Conservation (phyloP, 2,113 vertebrate genomes). For the Trogon melanurus region DNA sequence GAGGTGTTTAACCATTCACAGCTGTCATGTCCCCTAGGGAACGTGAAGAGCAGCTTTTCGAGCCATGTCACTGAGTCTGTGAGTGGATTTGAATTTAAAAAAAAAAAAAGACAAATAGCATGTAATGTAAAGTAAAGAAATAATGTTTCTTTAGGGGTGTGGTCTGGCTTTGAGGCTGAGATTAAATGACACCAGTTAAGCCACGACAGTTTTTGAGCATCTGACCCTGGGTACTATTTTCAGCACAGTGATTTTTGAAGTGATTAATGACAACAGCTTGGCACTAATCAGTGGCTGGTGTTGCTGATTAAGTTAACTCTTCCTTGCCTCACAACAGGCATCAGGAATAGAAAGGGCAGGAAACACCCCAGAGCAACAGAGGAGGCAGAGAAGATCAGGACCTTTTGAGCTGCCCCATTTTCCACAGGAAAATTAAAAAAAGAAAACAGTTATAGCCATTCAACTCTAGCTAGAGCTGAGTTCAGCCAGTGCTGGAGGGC, state of each 20-base stretch:
- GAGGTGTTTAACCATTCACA: background rate
- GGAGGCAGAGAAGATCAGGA: constrained; percentile 19
- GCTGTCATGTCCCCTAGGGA: background rate
- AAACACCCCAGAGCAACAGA: background rate
- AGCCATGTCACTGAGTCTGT: background rate
- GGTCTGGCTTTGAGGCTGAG: background rate
- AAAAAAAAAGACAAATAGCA: background rate
- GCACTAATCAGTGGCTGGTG: constrained; percentile 16
- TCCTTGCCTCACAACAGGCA: constrained; percentile 39
- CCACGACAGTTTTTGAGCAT: background rate
- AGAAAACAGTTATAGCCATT: background rate
- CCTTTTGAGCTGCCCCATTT: background rate
- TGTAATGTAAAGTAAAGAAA: background rate
- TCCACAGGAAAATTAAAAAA: background rate
- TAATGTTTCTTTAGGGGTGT: background rate
- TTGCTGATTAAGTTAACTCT: constrained; percentile 57
- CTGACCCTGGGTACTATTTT: constrained; percentile 24
- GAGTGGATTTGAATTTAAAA: background rate
- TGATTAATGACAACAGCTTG: constrained; percentile 34
- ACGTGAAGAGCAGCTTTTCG: background rate
- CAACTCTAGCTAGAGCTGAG: background rate
- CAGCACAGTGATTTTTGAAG: constrained; percentile 35
- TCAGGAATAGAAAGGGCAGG: constrained; percentile 34
- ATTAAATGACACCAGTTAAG: background rate
- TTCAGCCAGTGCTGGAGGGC: background rate